These are phyloP conservation scores for Lepus americanus DNA, from an alignment of 2,113 vertebrate genomes.

Conservation along the genomic window DNA sequence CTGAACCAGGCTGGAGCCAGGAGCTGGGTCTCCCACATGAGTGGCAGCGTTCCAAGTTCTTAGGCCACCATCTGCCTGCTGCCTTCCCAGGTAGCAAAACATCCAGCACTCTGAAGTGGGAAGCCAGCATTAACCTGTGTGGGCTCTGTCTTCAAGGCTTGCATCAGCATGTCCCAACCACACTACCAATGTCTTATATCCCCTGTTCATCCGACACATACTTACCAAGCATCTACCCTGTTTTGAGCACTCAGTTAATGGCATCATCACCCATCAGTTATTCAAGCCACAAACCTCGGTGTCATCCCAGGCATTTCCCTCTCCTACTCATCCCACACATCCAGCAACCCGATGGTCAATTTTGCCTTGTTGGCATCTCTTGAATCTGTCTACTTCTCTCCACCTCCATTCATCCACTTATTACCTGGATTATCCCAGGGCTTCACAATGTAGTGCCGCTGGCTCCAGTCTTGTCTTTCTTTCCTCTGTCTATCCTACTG, in stretches of 20 bases:
- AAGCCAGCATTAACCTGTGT: no score
- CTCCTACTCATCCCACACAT: background rate
- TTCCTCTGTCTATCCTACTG: background rate
- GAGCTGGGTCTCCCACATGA: no score
- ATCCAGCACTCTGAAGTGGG: no score
- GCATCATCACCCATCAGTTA: background rate
- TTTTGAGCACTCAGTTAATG: background rate
- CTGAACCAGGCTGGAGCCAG: no score
- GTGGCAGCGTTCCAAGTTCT: no score
- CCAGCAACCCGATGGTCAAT: background rate
- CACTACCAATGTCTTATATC: background rate
- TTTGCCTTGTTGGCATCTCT: conserved; percentile 42
- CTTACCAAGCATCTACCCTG: background rate
- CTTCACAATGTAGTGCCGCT: background rate
- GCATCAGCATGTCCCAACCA: background rate
- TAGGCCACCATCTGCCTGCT: no score
- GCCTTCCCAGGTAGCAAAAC: no score
- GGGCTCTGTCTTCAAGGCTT: no score
- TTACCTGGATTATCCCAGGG: background rate
- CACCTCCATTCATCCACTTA: background rate
- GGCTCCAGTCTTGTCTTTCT: conserved; percentile 26
- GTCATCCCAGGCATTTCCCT: background rate
- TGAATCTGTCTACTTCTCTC: background rate
- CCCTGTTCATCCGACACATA: background rate
- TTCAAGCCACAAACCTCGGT: background rate